Evolutionary conservation across 2,888 invertebrate genomes (phyloP).

Genomic region (Eupithecia exiguata): DNA sequence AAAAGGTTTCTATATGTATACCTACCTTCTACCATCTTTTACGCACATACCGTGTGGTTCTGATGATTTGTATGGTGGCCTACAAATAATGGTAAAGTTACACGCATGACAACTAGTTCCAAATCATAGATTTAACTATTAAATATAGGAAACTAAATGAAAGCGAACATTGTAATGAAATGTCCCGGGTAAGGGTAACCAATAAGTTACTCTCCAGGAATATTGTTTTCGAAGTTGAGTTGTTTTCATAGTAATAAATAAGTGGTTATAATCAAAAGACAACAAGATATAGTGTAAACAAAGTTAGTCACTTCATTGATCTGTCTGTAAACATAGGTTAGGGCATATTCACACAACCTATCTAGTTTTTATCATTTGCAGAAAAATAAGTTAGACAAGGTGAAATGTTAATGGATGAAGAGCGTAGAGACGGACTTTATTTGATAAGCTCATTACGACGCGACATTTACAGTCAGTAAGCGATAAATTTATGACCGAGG

Average conservation of each 20-base stretch:
- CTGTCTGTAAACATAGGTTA: no score
- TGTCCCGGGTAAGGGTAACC: neutral
- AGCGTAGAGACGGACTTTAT: slow-evolving; percentile 5
- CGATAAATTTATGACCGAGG: slow-evolving; percentile 34
- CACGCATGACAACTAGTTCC: neutral
- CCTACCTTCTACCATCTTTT: no score
- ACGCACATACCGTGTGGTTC: neutral
- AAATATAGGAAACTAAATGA: no score
- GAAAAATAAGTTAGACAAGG: neutral
- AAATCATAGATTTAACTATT: neutral
- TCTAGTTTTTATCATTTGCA: neutral
- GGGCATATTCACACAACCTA: no score
- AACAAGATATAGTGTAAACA: neutral
- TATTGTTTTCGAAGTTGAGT: neutral
- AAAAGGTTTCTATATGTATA: neutral
- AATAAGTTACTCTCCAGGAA: neutral
- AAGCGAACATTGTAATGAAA: no score
- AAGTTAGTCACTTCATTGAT: neutral
- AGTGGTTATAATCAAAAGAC: neutral
- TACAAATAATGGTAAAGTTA: neutral
- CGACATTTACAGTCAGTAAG: slow-evolving; percentile 25
- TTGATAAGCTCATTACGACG: slow-evolving; percentile 29
- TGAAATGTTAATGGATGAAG: neutral
- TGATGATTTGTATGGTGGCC: neutral
- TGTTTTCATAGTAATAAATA: neutral